A percentile compares a stretch with the other conserved stretches of the same genome.
phyloP scores from a whole-genome alignment of 2,797 vertebrate species.

The Eidolon dupreanum region DNA sequence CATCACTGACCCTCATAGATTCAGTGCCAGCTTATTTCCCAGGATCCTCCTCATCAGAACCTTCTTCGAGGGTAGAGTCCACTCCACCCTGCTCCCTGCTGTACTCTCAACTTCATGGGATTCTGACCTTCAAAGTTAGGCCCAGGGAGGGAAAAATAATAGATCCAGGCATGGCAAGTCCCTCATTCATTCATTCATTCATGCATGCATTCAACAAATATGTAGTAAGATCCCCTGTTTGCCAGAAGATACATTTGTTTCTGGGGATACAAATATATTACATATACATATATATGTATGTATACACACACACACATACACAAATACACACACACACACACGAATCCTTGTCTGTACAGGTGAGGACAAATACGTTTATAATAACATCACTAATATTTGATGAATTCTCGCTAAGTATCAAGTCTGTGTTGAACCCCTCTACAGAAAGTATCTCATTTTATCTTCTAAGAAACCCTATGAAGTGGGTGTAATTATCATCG shows the following conservation, averaged over 20 bases:
- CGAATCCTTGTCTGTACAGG: neutral
- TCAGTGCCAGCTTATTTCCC: neutral
- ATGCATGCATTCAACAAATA: neutral
- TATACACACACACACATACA: no score
- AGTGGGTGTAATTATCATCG: neutral
- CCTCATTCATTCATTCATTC: neutral
- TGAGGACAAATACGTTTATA: neutral
- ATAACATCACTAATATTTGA: neutral
- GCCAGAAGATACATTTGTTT: neutral
- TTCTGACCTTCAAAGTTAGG: neutral
- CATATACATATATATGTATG: no score
- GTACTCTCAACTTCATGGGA: neutral
- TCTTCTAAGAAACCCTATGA: neutral
- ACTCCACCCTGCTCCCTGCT: rapidly evolving
- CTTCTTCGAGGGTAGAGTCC: neutral
- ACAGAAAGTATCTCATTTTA: constrained; percentile 82
- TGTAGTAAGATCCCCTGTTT: neutral
- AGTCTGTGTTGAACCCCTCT: constrained; percentile 62
- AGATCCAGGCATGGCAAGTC: neutral
- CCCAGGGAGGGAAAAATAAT: neutral
- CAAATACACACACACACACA: neutral
- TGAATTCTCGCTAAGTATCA: neutral
- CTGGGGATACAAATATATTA: neutral
- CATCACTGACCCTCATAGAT: neutral
- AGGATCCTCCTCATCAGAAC: neutral